Base-by-base conservation (phyloP, 2,113 vertebrate species). In the Gavia stellata region DNA sequence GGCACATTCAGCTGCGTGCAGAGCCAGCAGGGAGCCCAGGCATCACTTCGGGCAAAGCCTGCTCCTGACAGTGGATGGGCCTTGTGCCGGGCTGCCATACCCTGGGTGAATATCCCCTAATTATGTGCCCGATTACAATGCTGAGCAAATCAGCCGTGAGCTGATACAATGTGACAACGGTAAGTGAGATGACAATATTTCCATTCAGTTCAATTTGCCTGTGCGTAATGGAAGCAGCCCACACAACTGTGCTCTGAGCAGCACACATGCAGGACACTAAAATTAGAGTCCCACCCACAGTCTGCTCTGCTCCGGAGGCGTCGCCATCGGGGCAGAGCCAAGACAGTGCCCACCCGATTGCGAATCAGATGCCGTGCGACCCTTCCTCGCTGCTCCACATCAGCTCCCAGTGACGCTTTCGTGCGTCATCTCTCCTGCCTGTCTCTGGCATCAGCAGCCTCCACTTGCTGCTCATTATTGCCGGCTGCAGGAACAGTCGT, bases 171-270 rank as follows among this genome's bases (percentile, higher is more conserved):
- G 86, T 77, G 97, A 92, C 88, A 87, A 84, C 13, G 9, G 56
- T 47, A 87, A 96, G 91, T 1, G 94, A 95, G 86, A 92, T 5
- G 58, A 89, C 88, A 77, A 87, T 94, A 92, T 97, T 95, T 94
- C 95, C 94, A 77, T 70, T 91, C 95, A 84, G 66, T 82, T 94
- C 95, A 92, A 90, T 95, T 53, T 61, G 86, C 83, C 92, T 77
- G 70, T 95, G 97, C 86, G 95, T 94, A 94, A 97, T 97, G 95
- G 96, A 95, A 97, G 92, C 96, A 67, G 77, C 95, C 86, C 86
- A 77, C 95, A 71, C 68, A 18, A 2, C 93, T 21, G 5, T 0
- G 61, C 86, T 88, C 38, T 1, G 34, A 85, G 87, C 87, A 23
- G 71, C 5, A 18, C 74, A 38, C 89, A 73, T 7, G 82, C 77